Evolutionary conservation across 2,113 vertebrate species (phyloP), one percentile per base, ranked within the genome.

Genomic region (Gymnarchus niloticus): DNA sequence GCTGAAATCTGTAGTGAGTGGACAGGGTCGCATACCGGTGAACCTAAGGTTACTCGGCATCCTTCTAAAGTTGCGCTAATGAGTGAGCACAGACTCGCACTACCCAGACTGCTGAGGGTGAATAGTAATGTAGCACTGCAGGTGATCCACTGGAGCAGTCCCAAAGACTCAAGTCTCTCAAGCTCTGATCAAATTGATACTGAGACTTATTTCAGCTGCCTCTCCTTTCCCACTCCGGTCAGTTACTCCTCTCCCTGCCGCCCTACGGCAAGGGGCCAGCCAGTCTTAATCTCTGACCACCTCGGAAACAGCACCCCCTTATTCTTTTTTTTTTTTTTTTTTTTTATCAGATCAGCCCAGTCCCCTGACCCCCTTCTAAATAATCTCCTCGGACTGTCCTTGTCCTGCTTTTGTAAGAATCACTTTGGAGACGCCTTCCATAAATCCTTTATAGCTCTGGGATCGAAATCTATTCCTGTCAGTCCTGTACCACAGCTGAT

Each of bases 1-100:
- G 82, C 76, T 56, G n/a, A 19, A 84, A 73, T 82, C 49, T 41
- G 76, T 33, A 28, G 56, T 49, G 25, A 86, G 87, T 87, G 54
- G 81, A 73, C 61, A 76, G 84, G 87, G 59, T 83, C n/a, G 48
- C 61, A 41, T 82, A 81, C 73, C 56, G 37, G 44, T 73, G 28
- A 51, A n/a, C 49, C 57, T 14, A 6, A 81, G 73, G 73, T 83
- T 51, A 85, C 48, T 10, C 44, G 33, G 33, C 85, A 78, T 78
- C 81, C 23, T 56, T 41, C 14, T 48, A 33, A 37, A n/a, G 73
- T 25, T 14, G 12, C 83, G n/a, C 48, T 85, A 78, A 85, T 87
- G 78, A 81, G 78, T 21, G 37, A 86, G 33, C 25, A 17, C 19
- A 69, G 33, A 81, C n/a, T 48, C 33, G 23, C 19, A 56, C 17